These are phyloP conservation scores for Unio delphinus DNA, from an alignment of 2,888 invertebrate species.

Conservation along the genomic window DNA sequence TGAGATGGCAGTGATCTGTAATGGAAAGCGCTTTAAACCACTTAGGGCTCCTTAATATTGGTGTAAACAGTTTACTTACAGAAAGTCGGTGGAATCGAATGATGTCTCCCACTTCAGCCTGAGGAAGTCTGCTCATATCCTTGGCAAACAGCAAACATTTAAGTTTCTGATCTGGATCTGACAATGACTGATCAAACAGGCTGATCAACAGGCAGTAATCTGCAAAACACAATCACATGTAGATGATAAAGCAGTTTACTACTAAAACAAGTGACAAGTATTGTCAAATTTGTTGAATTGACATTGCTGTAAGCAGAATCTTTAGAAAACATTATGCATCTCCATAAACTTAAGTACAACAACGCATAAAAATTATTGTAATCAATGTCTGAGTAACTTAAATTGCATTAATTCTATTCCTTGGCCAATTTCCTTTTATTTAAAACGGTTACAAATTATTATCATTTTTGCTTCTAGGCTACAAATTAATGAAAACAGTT, in stretches of 20 bases:
- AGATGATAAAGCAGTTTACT: neutral
- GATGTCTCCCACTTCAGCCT: conserved; percentile 49
- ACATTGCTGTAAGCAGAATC: too few relatives aligned
- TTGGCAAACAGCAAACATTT: conserved; percentile 54
- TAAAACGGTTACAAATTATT: too few relatives aligned
- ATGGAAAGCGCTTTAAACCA: too few relatives aligned
- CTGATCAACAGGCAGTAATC: conserved; percentile 50
- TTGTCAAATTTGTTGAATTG: neutral
- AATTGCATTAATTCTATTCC: too few relatives aligned
- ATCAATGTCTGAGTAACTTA: too few relatives aligned
- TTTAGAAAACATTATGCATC: too few relatives aligned
- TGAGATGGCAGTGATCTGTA: too few relatives aligned
- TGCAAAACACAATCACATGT: conserved; percentile 20
- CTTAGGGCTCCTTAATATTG: neutral
- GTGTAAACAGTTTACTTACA: conserved; percentile 20
- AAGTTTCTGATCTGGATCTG: conserved; percentile 39
- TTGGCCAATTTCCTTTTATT: too few relatives aligned
- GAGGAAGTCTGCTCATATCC: conserved; percentile 36
- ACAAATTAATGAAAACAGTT: too few relatives aligned
- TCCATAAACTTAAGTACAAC: too few relatives aligned
- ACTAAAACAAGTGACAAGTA: neutral
- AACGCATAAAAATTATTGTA: too few relatives aligned
- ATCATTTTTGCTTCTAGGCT: too few relatives aligned
- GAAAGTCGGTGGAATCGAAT: conserved; percentile 53
- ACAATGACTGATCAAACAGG: conserved; percentile 39